Evolutionary conservation across 2,113 vertebrate genomes (phyloP).

Genomic region (Dromaius novaehollandiae): DNA sequence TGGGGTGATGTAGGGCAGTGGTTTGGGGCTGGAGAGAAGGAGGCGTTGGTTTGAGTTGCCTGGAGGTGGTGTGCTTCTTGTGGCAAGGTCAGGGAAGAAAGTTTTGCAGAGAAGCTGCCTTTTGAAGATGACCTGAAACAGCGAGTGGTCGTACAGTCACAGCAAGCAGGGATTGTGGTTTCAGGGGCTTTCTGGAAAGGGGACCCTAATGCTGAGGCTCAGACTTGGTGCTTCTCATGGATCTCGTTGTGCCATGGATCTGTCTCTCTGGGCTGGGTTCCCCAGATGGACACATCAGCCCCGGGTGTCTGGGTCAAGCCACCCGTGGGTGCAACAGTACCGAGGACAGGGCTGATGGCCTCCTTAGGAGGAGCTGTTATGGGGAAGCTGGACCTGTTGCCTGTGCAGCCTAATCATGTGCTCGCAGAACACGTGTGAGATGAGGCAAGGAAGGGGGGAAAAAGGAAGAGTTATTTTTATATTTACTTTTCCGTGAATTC

Average conservation of each 20-base stretch:
- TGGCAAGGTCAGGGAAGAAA: neutral
- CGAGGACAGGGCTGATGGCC: rapidly evolving
- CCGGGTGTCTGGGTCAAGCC: neutral
- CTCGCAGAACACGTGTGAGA: neutral
- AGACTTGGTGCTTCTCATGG: neutral
- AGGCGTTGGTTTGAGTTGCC: rapidly evolving
- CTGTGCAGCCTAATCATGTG: slow-evolving; percentile 18
- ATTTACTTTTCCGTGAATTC: slow-evolving; percentile 62
- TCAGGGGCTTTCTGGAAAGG: neutral
- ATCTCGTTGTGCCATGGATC: rapidly evolving
- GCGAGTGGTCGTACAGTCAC: neutral
- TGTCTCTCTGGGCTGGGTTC: neutral
- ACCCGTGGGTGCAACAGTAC: rapidly evolving
- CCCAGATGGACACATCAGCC: neutral
- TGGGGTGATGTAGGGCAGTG: neutral
- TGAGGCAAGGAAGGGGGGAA: slow-evolving; percentile 14
- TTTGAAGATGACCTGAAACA: neutral
- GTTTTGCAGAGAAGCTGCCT: neutral
- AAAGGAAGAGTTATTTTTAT: slow-evolving; percentile 42
- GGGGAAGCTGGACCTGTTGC: neutral
- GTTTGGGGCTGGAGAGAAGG: neutral
- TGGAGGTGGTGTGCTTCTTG: neutral
- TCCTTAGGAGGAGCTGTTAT: neutral
- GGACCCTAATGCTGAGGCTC: neutral
- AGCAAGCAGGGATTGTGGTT: neutral